These are phyloP conservation scores for Mixornis gularis DNA, from an alignment of 2,113 vertebrate genomes.

Conservation along the genomic window DNA sequence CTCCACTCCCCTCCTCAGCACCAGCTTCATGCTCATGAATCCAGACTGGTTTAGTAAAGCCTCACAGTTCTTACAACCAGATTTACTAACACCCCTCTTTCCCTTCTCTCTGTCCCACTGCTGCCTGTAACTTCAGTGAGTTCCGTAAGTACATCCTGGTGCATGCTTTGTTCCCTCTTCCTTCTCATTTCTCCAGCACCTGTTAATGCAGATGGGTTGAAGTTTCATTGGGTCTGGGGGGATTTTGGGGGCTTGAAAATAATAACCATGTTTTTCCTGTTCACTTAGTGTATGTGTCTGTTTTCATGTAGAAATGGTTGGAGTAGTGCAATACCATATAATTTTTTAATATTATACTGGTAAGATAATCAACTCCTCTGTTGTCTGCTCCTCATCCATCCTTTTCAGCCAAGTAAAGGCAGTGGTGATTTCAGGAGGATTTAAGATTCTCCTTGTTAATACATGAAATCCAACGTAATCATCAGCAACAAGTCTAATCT, in stretches of 20 bases:
- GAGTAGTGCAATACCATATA: not conserved
- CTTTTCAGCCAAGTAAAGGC: not conserved
- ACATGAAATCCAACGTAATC: not conserved
- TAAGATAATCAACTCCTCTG: not conserved
- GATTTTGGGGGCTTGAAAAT: not conserved
- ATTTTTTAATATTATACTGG: not conserved
- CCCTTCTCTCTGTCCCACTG: conserved; percentile 67
- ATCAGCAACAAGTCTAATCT: accelerated
- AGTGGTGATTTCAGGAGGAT: not conserved
- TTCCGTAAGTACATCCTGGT: conserved; percentile 68
- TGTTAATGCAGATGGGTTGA: accelerated
- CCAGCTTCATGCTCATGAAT: not conserved
- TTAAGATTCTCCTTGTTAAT: not conserved
- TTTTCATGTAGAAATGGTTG: not conserved
- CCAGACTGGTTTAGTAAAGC: not conserved
- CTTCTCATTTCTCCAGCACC: not conserved
- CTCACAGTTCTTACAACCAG: not conserved
- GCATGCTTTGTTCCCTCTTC: conserved; percentile 13
- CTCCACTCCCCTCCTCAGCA: not conserved
- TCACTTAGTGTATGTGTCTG: not conserved
- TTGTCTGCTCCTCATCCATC: not conserved
- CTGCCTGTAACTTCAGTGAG: conserved; percentile 70
- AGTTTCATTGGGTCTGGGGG: not conserved
- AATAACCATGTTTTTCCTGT: not conserved
- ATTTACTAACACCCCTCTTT: conserved; percentile 64